A percentile compares a stretch with the other conserved stretches of the same genome.
Conservation (phyloP, 2,888 invertebrate genomes). For the Pammene aurita region DNA sequence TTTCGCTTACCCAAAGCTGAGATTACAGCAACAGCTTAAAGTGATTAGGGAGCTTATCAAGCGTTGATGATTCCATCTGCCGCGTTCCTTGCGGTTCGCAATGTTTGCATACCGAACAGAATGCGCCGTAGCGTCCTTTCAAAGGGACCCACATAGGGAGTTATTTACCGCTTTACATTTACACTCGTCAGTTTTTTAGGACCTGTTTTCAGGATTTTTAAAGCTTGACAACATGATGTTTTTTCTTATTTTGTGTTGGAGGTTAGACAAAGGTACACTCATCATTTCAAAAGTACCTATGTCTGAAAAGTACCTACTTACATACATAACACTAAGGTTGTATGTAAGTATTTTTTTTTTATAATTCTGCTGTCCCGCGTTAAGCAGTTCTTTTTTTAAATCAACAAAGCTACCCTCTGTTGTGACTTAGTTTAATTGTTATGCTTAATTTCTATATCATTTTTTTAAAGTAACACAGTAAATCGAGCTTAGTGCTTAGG, state of each 20-base stretch:
- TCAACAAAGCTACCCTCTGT: too few species aligned
- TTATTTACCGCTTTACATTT: conserved; percentile 51
- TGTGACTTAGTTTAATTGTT: too few species aligned
- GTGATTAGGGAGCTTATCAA: not conserved
- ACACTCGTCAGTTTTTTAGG: conserved; percentile 46
- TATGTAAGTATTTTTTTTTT: too few species aligned
- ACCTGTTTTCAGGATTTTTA: conserved; percentile 38
- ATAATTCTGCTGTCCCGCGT: too few species aligned
- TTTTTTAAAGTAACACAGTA: too few species aligned
- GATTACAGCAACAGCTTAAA: not conserved
- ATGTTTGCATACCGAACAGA: conserved; percentile 43
- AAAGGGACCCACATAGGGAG: conserved; percentile 50
- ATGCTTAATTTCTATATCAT: too few species aligned
- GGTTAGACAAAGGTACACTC: too few species aligned
- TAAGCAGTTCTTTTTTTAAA: too few species aligned
- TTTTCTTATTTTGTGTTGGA: not conserved
- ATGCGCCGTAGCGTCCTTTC: conserved; percentile 56
- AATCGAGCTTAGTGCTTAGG: too few species aligned
- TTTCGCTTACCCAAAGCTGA: not conserved
- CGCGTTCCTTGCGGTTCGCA: conserved; percentile 23
- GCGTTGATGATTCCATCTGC: conserved; percentile 5
- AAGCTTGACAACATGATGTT: not conserved
- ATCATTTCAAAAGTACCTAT: too few species aligned
- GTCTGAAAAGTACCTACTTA: too few species aligned
- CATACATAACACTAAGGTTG: too few species aligned